Base-by-base conservation (phyloP, 2,888 invertebrate species). In the Lasioglossum leucozonium region DNA sequence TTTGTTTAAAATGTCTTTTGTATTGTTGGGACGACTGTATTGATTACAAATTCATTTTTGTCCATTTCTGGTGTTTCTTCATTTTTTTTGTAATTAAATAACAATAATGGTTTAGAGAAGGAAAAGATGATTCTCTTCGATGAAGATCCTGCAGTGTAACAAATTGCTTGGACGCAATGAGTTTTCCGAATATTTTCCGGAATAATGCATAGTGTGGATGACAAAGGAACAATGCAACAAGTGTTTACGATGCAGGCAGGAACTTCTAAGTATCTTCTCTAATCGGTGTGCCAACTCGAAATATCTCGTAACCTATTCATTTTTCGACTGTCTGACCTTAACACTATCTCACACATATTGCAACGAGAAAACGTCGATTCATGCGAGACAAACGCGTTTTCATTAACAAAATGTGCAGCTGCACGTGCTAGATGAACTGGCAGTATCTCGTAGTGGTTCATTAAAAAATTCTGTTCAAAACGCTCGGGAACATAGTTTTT, bases 241-340 rank as follows among this genome's bases (percentile, higher is more conserved):
- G 13, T 11, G 13, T 26, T 34, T 8, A 8, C 16, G 18, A 65
- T 44, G 44, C 16, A 16, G 44, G 0, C 42, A 55, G 55, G 11
- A 58, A 11, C 8, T 18, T 30, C 3, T 30, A 4, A 34, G 30
- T 18, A 30, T 30, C 16, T 58, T 26, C 18, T 30, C 30, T 65
- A 65, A 65, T 65, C 62, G 16, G 62, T 16, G 18, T 62, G 62
- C 30, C 18, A 62, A 62, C 62, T 62, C 62, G 62, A 62, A 62
- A 18, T 62, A 62, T 62, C 62, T 65, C 62, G 62, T 30, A 65
- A 65, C 62, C 62, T 34, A 65, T 34, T 18, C 30, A 65, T 65
- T 65, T 65, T 65, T 65, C 34, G 30, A 34, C 18, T 65, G 30
- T 65, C 34, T 8, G 62, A 65, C 62, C 62, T 65, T 65, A 65